Evolutionary conservation across 2,113 vertebrate genomes (phyloP).

Genomic region (Leucosticte australis): DNA sequence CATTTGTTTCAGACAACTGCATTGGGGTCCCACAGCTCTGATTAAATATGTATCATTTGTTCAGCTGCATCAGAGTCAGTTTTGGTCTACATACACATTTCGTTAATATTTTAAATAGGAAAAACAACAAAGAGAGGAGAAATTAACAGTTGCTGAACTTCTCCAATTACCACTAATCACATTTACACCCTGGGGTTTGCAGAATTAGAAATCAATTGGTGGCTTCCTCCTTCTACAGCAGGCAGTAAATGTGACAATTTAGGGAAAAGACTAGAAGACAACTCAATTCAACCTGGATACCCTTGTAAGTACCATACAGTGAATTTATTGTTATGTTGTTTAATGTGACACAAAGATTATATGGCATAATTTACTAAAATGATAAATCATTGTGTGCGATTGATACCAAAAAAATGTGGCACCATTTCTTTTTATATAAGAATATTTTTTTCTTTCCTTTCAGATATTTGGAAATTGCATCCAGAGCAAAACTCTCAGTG

Average conservation of each 20-base stretch:
- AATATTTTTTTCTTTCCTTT: not conserved
- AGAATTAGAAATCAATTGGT: conserved; percentile 67
- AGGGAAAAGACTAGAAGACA: conserved; percentile 21
- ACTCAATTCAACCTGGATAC: conserved; percentile 19
- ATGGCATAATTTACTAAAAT: not conserved
- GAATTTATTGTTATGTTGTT: not conserved
- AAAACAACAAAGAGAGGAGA: conserved; percentile 56
- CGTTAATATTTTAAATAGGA: conserved; percentile 62
- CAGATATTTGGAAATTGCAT: not conserved
- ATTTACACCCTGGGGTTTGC: conserved; percentile 67
- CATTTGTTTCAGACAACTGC: conserved; percentile 43
- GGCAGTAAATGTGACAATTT: conserved; percentile 57
- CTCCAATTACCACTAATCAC: conserved; percentile 65
- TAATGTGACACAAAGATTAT: conserved; percentile 20
- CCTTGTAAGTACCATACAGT: not conserved
- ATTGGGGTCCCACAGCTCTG: conserved; percentile 21
- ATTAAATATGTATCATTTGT: conserved; percentile 62
- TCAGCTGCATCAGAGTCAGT: conserved; percentile 10
- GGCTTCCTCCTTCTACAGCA: conserved; percentile 40
- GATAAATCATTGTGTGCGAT: not conserved
- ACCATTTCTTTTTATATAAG: not conserved
- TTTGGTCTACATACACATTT: conserved; percentile 33
- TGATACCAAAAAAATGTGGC: not conserved
- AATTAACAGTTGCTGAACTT: conserved; percentile 70
- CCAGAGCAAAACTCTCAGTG: not conserved